Evolutionary conservation across 2,888 invertebrate species (phyloP).

Genomic region (Mechanitis messenoides): DNA sequence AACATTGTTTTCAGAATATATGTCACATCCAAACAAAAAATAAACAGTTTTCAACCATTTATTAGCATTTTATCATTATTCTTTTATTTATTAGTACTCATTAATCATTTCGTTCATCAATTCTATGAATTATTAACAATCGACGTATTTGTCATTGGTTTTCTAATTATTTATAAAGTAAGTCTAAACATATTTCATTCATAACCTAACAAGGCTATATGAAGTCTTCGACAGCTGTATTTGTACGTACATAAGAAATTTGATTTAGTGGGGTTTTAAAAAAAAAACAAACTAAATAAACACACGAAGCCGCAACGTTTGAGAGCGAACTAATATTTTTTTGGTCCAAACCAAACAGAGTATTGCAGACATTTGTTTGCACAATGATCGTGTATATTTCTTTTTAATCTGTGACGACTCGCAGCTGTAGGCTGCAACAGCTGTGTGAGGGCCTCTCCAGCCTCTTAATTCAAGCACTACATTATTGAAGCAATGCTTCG

Average conservation of each 20-base stretch:
- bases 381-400: slow-evolving; percentile 49
- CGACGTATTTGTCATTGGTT: neutral
- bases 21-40: slow-evolving; percentile 35
- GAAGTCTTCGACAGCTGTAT: slow-evolving; percentile 5
- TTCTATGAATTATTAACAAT: neutral
- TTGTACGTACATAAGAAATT: slow-evolving; percentile 3
- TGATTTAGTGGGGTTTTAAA: slow-evolving; percentile 10
- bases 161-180: neutral
- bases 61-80: slow-evolving; percentile 1
- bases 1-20: slow-evolving; percentile 53
- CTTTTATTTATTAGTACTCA: slow-evolving; percentile 3
- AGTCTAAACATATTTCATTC: slow-evolving; percentile 2
- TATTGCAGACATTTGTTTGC: slow-evolving; percentile 56
- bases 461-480: slow-evolving; percentile 41
- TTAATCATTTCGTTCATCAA: slow-evolving; percentile 1
- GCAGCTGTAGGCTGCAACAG: slow-evolving; percentile 58
- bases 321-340: slow-evolving; percentile 48
- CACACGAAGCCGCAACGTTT: slow-evolving; percentile 45
- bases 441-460: slow-evolving; percentile 54
- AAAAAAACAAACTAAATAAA: slow-evolving; percentile 15
- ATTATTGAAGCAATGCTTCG: slow-evolving; percentile 39
- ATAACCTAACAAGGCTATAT: neutral
- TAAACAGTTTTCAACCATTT: slow-evolving; percentile 9
- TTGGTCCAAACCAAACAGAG: slow-evolving; percentile 43
- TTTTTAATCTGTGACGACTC: slow-evolving; percentile 50